Evolutionary conservation across 2,888 invertebrate species (phyloP), one percentile per base, ranked within the genome.

Genomic region (Xanthostigma xanthostigma): DNA sequence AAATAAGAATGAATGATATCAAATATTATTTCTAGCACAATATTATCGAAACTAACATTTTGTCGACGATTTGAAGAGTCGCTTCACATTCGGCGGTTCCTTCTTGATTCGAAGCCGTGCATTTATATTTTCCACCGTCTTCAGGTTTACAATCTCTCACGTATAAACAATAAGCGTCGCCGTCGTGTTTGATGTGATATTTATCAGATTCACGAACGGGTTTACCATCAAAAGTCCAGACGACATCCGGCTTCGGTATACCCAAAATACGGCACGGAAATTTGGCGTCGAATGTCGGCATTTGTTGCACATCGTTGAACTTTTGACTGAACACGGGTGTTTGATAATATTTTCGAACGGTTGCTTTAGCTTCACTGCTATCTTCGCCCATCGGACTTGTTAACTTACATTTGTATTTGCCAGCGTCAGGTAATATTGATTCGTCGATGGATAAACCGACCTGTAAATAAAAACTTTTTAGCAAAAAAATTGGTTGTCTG

Each of bases 151-250:
- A 76, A 58, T 87, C 79, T 43, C 78, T 71, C 6, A 92, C 76
- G 53, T 83, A 84, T 46, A 92, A 69, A 49, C 82, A 81, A 60
- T 81, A 81, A 11, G 80, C 75, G 61, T 90, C 90, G 0, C 89
- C 89, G 59, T 91, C 90, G 1, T 83, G 69, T 60, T 78, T 76
- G 42, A 90, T 72, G 53, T 76, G 76, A 63, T 84, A 89, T 63
- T 88, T 90, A 45, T 81, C 78, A 2, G 75, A 69, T 53, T 80
- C 76, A 1, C 68, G 65, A 13, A 95, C 74, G 0, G 79, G 81
- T 49, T 77, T 72, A 8, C 86, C 89, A 65, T 92, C 80, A 67
- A 84, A 86, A 68, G 79, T 86, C 95, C 95, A 96, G 1, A 77
- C 71, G 14, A 95, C 75, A 9, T 89, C 87, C 0, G 95, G 94